Conservation (phyloP, 2,797 vertebrate species). For the Pseudomugil tenellus region DNA sequence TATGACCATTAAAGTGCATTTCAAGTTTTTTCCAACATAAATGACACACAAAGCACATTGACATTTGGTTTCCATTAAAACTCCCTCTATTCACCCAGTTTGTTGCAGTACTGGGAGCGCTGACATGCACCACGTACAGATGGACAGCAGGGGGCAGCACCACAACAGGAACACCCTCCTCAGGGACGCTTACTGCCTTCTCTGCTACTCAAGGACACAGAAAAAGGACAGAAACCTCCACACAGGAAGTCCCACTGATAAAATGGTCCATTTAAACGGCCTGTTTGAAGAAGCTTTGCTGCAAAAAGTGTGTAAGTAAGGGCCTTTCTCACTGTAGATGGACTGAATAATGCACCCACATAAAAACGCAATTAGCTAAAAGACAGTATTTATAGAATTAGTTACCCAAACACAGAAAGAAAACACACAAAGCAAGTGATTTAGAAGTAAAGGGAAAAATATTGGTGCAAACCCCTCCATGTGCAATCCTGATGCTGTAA, state of each 20-base stretch:
- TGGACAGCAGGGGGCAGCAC: conserved; percentile 54
- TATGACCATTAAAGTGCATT: background rate
- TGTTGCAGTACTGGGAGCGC: background rate
- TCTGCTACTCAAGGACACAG: background rate
- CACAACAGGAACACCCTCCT: background rate
- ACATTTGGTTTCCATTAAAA: conserved; percentile 9
- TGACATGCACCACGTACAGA: background rate
- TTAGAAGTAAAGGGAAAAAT: conserved; percentile 2
- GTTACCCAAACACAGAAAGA: background rate
- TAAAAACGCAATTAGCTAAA: background rate
- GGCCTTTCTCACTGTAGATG: no score
- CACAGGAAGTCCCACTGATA: conserved; percentile 16
- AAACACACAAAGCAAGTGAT: background rate
- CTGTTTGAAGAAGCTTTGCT: background rate
- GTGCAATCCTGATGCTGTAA: conserved; percentile 17
- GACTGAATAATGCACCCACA: background rate
- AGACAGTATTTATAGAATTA: conserved; percentile 1
- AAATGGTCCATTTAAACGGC: background rate
- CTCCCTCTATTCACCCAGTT: background rate
- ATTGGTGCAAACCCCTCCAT: background rate
- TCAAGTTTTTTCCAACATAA: background rate
- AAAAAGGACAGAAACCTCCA: background rate
- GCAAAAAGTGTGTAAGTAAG: background rate
- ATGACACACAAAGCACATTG: background rate
- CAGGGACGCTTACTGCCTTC: background rate